phyloP scores from a whole-genome alignment of 2,113 vertebrate genomes.

The Callopanchax toddi region DNA sequence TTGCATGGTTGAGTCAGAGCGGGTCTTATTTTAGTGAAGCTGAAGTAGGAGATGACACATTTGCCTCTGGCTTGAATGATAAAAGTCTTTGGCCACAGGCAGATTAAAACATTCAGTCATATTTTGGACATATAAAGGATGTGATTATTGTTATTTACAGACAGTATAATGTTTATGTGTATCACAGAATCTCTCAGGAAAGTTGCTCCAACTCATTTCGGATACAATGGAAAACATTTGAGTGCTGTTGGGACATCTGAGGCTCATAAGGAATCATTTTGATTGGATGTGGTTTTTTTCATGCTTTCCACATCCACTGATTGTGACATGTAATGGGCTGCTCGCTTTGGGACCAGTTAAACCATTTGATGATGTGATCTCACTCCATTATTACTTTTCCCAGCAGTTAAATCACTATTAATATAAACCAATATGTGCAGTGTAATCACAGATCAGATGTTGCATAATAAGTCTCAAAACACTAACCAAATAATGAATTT shows the following conservation, averaged over 20 bases:
- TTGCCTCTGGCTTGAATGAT: slow-evolving; percentile 39
- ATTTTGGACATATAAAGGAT: too few species aligned
- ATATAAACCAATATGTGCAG: neutral
- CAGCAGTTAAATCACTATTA: neutral
- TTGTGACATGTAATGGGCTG: neutral
- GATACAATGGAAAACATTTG: neutral
- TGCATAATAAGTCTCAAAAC: neutral
- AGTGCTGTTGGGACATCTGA: neutral
- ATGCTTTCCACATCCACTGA: neutral
- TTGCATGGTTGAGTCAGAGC: slow-evolving; percentile 41
- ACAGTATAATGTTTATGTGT: neutral
- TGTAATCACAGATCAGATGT: neutral
- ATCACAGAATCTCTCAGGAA: neutral
- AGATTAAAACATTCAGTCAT: slow-evolving; percentile 6
- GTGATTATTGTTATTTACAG: slow-evolving; percentile 7
- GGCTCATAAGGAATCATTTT: neutral
- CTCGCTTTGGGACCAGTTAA: neutral
- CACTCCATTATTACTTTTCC: neutral
- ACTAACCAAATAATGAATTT: too few species aligned
- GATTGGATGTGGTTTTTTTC: neutral
- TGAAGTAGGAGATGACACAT: slow-evolving; percentile 38
- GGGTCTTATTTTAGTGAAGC: slow-evolving; percentile 48
- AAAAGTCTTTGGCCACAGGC: slow-evolving; percentile 18
- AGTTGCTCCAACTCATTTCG: neutral
- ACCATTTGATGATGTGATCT: slow-evolving; percentile 3